phyloP scores from a whole-genome alignment of 1,140 invertebrate species.

The Argopecten irradians region DNA sequence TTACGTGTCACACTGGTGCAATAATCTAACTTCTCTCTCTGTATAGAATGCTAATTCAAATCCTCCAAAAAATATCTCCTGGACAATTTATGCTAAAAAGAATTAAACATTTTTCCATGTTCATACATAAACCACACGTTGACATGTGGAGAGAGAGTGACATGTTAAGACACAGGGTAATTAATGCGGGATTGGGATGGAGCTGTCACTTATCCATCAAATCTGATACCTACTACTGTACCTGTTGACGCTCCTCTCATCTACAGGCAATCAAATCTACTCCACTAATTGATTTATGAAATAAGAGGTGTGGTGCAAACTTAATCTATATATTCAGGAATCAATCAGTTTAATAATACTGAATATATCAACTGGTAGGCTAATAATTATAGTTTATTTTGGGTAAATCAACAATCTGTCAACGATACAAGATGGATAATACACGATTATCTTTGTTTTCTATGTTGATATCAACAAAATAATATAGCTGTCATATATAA shows the following conservation, averaged over 20 bases:
- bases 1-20: neutral
- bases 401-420: slow-evolving; percentile 9
- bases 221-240: neutral
- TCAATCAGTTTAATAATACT: slow-evolving; percentile 4
- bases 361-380: neutral
- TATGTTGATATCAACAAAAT: slow-evolving; percentile 18
- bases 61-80: neutral
- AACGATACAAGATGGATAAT: neutral
- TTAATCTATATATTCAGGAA: neutral
- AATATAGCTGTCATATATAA: neutral
- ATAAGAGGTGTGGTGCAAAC: neutral
- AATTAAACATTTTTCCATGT: neutral
- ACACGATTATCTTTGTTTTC: neutral
- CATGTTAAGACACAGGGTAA: neutral
- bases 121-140: neutral
- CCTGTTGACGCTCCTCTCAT: slow-evolving; percentile 18
- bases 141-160: neutral
- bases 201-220: neutral
- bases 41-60: slow-evolving; percentile 10
- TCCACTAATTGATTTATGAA: slow-evolving; percentile 2
- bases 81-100: neutral
- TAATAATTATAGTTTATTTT: neutral
- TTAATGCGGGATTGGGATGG: slow-evolving; percentile 6
- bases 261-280: neutral
- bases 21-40: neutral